These are phyloP conservation scores for Bombus impatiens DNA, from an alignment of 1,140 invertebrate species.

Conservation along the genomic window DNA sequence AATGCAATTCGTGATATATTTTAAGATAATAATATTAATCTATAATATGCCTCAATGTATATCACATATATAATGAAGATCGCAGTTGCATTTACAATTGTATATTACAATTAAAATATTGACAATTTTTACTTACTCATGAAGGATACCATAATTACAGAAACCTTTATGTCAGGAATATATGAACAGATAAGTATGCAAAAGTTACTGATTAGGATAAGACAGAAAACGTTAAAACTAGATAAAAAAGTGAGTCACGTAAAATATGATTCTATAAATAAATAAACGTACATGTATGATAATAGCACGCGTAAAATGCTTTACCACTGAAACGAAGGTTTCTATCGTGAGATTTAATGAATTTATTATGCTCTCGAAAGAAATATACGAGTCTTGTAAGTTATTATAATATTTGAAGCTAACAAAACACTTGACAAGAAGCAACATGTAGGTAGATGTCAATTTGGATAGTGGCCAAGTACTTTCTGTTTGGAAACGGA, in stretches of 20 bases:
- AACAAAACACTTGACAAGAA: neutral
- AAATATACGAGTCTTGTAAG: neutral
- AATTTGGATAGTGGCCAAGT: constrained; percentile 40
- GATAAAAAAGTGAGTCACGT: too few relatives aligned
- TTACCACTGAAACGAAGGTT: neutral
- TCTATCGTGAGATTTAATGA: neutral
- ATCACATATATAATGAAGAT: too few relatives aligned
- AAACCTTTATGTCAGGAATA: neutral
- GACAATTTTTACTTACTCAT: neutral
- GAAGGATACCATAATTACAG: neutral
- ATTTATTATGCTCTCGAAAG: too few relatives aligned
- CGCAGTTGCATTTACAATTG: too few relatives aligned
- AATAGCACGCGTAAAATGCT: too few relatives aligned
- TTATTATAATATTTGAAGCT: constrained; percentile 65
- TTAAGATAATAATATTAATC: neutral
- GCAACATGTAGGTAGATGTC: constrained; percentile 32
- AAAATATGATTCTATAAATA: neutral
- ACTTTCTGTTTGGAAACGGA: constrained; percentile 29
- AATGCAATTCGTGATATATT: too few relatives aligned
- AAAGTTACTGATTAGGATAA: neutral
- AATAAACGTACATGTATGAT: neutral
- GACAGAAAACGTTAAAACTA: too few relatives aligned
- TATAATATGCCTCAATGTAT: neutral
- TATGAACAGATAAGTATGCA: neutral
- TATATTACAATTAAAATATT: neutral